Base-by-base conservation (phyloP, 2,888 invertebrate species). In the Geophilus truncorum region DNA sequence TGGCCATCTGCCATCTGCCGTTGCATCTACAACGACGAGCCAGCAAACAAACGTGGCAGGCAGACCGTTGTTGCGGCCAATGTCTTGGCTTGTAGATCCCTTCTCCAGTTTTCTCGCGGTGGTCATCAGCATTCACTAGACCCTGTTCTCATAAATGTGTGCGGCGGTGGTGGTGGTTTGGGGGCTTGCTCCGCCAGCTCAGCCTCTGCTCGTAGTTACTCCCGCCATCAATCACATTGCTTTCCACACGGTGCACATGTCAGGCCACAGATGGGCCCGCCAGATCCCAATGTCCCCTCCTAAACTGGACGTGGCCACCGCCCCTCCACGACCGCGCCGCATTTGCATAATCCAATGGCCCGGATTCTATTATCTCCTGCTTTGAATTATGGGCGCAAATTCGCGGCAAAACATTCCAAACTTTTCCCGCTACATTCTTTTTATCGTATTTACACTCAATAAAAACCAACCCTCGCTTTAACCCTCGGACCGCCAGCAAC, bases 201-300 rank as follows among this genome's bases (percentile, higher is more conserved):
- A 18, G 18, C 23, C 62, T 70, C 70, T 9, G 23, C 70, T 70
- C 70, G 25, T 70, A 70, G 70, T 70, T 70, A 70, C 70, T 25
- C 70, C 70, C 70, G 36, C 32, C 77, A 78, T 78, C 78, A 36
- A 78, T 78, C 78, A 40, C 78, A 78, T 78, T 78, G 78, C 78
- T 40, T 70, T 78, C 78, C 78, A 78, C 40, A 40, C 40, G 45
- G 40, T 45, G 78, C 78, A 36, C 78, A 40, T 23, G 78, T 78
- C 78, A 78, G 21, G 40, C 78, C 78, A 78, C 78, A 78, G 40
- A 78, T 78, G 78, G 34, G 78, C 36, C 77, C 36, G 4, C 77
- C 77, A 32, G 9, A 18, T 77, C 77, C 77, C 36, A 77, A 28
- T 76, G 34, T 32, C 34, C 76, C 6, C 77, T 36, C 9, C 32